Conservation (phyloP, 37 sponge, comb jelly and placozoan genomes). For the Bolinopsis microptera region DNA sequence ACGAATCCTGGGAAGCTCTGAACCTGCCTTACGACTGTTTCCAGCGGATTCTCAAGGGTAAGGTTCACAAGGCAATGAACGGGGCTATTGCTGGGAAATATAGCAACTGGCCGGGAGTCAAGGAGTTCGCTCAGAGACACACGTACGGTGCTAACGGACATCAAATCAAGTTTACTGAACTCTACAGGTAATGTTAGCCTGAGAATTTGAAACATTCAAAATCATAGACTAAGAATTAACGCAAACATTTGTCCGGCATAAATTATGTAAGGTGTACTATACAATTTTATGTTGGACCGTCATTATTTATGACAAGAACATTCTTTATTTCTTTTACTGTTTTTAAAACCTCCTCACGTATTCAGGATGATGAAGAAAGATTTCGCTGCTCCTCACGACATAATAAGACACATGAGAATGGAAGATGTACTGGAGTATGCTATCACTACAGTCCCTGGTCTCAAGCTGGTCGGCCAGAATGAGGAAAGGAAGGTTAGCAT, state of each 20-base stretch:
- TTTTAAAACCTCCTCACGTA: no score
- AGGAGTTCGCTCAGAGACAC: slow-evolving; percentile 28
- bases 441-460: slow-evolving; percentile 37
- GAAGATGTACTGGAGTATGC: slow-evolving; percentile 36
- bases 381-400: slow-evolving; percentile 55
- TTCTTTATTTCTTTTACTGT: no score
- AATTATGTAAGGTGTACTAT: no score
- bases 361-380: slow-evolving; percentile 60
- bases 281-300: no score
- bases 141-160: background rate
- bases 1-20: slow-evolving; percentile 18
- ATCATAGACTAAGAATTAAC: no score
- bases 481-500: slow-evolving; percentile 31
- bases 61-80: slow-evolving; percentile 40
- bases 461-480: background rate
- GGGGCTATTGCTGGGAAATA: slow-evolving; percentile 48
- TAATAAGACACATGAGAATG: slow-evolving; percentile 38
- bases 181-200: no score
- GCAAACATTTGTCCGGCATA: no score
- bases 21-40: slow-evolving; percentile 28
- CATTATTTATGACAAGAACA: no score
- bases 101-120: slow-evolving; percentile 44
- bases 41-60: slow-evolving; percentile 40
- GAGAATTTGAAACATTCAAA: no score
- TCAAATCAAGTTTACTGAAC: background rate